A percentile compares a stretch with the other conserved stretches of the same genome.
Conservation (phyloP, 2,888 invertebrate genomes). For the Drosophila affinis region DNA sequence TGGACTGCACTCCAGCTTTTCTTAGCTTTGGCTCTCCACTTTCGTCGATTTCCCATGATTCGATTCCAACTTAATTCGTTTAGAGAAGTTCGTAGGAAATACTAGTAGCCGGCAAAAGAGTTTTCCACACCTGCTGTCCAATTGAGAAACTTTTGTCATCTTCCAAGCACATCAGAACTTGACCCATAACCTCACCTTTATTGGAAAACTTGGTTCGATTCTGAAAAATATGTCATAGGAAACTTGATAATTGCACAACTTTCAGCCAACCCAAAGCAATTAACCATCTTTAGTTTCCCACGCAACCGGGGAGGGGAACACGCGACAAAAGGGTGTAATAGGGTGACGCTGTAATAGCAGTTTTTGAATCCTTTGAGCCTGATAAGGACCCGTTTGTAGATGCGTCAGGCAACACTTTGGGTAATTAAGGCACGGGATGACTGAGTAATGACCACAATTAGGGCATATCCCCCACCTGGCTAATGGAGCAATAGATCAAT, state of each 20-base stretch:
- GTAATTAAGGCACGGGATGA: conserved; percentile 15
- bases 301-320: background rate
- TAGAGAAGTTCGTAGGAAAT: conserved; percentile 1
- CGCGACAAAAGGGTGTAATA: conserved; percentile 7
- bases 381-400: background rate
- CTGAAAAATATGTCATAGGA: conserved; percentile 15
- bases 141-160: conserved; percentile 28
- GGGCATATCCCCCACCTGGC: background rate
- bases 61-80: background rate
- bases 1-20: no score
- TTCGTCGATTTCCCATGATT: background rate
- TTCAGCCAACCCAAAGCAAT: conserved; percentile 18
- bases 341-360: conserved; percentile 5
- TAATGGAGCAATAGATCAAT: conserved; percentile 18
- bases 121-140: background rate
- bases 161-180: conserved; percentile 7
- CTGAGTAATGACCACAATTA: background rate
- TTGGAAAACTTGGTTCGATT: conserved; percentile 31
- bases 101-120: background rate
- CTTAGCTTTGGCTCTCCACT: background rate
- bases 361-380: conserved; percentile 3
- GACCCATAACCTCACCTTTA: conserved; percentile 2
- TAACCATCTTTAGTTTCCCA: conserved; percentile 12
- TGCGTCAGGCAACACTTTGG: conserved; percentile 15
- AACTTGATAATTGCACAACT: conserved; percentile 40